Percentiles rank a stretch among this genome's conserved stretches.
phyloP scores from a whole-genome alignment of 2,113 vertebrate species.

The Pelobates fuscus region DNA sequence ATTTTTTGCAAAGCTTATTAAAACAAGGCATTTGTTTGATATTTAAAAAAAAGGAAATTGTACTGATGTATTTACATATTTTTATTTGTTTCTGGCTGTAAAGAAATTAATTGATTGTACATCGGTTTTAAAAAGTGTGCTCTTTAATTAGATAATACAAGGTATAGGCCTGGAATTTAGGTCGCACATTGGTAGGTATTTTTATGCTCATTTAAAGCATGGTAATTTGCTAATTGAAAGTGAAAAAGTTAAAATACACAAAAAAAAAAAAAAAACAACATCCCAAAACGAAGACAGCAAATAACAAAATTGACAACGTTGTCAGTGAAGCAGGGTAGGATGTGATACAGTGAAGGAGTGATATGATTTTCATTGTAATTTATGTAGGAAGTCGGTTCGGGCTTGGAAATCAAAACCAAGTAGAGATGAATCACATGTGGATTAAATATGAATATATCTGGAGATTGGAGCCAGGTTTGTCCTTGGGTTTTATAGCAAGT shows the following conservation, averaged over 20 bases:
- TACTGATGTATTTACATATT: too few species aligned
- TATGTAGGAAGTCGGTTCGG: slow-evolving; percentile 20
- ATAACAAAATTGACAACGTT: background rate
- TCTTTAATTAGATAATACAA: too few species aligned
- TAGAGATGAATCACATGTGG: slow-evolving; percentile 22
- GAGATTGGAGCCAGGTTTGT: slow-evolving; percentile 6
- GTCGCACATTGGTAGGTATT: too few species aligned
- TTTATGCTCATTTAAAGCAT: too few species aligned
- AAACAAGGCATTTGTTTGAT: too few species aligned
- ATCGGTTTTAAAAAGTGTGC: too few species aligned
- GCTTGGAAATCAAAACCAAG: slow-evolving; percentile 8
- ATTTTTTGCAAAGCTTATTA: too few species aligned
- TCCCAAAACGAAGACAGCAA: background rate
- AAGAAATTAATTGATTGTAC: too few species aligned
- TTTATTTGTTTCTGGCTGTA: too few species aligned
- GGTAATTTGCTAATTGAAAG: too few species aligned
- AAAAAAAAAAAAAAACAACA: background rate
- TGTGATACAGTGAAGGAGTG: background rate
- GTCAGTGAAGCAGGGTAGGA: background rate
- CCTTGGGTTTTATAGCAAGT: slow-evolving; percentile 39
- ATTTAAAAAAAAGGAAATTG: too few species aligned
- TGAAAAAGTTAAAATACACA: background rate
- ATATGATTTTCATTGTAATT: slow-evolving; percentile 34
- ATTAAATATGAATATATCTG: slow-evolving; percentile 25
- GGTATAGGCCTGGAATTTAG: too few species aligned